Conservation (phyloP, 2,888 invertebrate genomes). For the Ochropleura leucogaster region DNA sequence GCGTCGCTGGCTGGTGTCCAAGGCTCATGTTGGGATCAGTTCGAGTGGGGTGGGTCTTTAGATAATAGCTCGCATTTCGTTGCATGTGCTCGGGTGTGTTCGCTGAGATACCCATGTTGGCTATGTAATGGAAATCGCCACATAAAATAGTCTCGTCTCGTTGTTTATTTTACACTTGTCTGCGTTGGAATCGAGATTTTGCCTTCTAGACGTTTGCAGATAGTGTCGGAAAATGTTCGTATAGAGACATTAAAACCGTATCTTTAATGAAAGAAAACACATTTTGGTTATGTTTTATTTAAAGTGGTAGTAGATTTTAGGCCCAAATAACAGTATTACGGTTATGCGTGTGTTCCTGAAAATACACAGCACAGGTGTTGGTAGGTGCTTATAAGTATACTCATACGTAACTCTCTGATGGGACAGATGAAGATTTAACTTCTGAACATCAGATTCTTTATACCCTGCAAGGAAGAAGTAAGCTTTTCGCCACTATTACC, state of each 20-base stretch:
- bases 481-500: too few species aligned
- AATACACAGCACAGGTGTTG: neutral
- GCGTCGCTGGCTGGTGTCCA: slow-evolving; percentile 83
- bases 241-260: slow-evolving; percentile 17
- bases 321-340: neutral
- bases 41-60: slow-evolving; percentile 75
- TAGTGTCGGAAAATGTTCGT: slow-evolving; percentile 25
- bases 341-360: neutral
- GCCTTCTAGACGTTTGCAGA: slow-evolving; percentile 38
- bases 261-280: slow-evolving; percentile 17
- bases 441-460: neutral
- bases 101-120: slow-evolving; percentile 71
- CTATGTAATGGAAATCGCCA: slow-evolving; percentile 63
- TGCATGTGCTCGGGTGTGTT: slow-evolving; percentile 61
- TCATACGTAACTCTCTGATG: neutral
- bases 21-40: slow-evolving; percentile 78
- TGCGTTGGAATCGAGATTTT: slow-evolving; percentile 51
- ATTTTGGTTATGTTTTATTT: neutral
- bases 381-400: neutral
- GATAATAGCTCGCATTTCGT: slow-evolving; percentile 76
- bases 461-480: neutral
- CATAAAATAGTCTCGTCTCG: slow-evolving; percentile 45
- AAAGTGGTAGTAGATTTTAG: neutral
- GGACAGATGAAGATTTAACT: neutral
- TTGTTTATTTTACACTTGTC: slow-evolving; percentile 62